Evolutionary conservation across 2,888 invertebrate species (phyloP).

Genomic region (Pterobdella sp.): DNA sequence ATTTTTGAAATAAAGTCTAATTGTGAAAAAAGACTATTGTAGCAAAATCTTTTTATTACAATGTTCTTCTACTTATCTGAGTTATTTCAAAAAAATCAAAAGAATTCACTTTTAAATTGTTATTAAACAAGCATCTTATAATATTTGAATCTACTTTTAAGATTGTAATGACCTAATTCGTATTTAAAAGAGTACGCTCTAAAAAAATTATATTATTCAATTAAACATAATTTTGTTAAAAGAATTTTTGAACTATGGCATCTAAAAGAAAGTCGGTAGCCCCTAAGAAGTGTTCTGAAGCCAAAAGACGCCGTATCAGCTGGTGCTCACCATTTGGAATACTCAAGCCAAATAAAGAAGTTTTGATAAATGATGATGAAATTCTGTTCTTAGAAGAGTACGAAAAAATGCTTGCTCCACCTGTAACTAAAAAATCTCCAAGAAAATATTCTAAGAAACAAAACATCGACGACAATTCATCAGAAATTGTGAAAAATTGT

Average conservation of each 20-base stretch:
- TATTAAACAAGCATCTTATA: no score
- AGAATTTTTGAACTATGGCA: conserved; percentile 39
- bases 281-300: conserved; percentile 41
- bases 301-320: conserved; percentile 41
- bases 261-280: conserved; percentile 42
- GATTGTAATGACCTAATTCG: no score
- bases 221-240: not conserved
- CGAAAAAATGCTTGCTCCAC: not conserved
- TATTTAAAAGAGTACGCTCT: no score
- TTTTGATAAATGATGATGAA: conserved; percentile 6
- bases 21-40: no score
- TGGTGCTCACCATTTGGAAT: conserved; percentile 45
- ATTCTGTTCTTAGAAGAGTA: conserved; percentile 9
- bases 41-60: no score
- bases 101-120: no score
- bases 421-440: not conserved
- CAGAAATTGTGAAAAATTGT: conserved; percentile 38
- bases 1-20: no score
- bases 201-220: not conserved
- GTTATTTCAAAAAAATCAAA: no score
- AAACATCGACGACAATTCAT: conserved; percentile 11
- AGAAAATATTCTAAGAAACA: not conserved
- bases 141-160: no score
- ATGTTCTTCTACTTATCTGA: no score
- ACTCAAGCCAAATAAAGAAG: conserved; percentile 29